Evolutionary conservation across 2,888 invertebrate genomes (phyloP).

Genomic region (Melanostoma mellinum): DNA sequence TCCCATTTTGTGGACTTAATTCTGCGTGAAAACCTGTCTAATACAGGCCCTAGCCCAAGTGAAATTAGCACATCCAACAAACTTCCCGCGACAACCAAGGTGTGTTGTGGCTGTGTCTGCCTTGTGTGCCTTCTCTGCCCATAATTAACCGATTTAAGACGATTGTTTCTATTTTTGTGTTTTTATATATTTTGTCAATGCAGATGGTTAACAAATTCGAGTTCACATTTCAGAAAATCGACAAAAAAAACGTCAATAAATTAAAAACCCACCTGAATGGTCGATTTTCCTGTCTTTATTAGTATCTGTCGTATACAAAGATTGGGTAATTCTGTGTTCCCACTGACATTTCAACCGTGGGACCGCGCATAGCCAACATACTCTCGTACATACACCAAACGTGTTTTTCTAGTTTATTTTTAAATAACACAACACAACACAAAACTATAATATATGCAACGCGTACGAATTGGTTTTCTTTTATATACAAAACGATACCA

Average conservation of each 20-base stretch:
- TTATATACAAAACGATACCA: constrained; percentile 24
- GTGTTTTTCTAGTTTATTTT: constrained; percentile 64
- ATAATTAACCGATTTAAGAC: constrained; percentile 50
- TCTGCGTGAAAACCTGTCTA: constrained; percentile 26
- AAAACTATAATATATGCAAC: constrained; percentile 52
- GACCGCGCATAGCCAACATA: constrained; percentile 34
- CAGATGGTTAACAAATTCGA: constrained; percentile 45
- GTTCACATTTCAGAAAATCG: constrained; percentile 3
- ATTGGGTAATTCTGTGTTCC: constrained; percentile 62
- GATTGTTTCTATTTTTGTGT: constrained; percentile 7
- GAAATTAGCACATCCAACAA: constrained; percentile 49
- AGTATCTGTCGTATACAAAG: constrained; percentile 27
- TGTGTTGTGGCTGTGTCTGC: constrained; percentile 11
- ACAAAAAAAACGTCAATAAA: too few species aligned
- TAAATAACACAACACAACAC: constrained; percentile 14
- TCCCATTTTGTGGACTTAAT: constrained; percentile 35
- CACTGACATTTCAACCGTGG: constrained; percentile 67
- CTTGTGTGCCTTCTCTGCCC: background rate
- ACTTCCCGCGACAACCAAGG: constrained; percentile 28
- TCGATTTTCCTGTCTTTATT: constrained; percentile 45
- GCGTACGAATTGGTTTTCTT: constrained; percentile 38
- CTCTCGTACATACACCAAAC: constrained; percentile 47
- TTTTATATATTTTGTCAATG: constrained; percentile 39
- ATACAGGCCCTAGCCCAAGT: constrained; percentile 5
- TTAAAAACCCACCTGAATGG: constrained; percentile 20